A percentile compares a stretch with the other conserved stretches of the same genome.
phyloP scores from a whole-genome alignment of 92 coral and sea anemone genomes.

The Montipora capitata region DNA sequence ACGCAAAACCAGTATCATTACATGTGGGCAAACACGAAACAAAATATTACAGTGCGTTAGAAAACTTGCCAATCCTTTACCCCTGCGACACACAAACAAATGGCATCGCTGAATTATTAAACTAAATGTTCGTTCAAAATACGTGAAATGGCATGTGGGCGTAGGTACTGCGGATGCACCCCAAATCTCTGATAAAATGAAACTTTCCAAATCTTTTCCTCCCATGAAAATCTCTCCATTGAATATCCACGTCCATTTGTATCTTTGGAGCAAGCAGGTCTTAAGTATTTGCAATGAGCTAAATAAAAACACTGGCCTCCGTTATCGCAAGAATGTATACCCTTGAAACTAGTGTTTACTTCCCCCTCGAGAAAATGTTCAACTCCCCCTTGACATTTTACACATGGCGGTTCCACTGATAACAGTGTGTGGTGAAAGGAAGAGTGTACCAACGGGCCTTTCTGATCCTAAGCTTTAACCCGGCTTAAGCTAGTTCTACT shows the following conservation, averaged over 20 bases:
- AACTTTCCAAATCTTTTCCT: neutral
- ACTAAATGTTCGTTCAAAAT: neutral
- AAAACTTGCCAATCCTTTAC: neutral
- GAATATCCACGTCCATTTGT: too few relatives aligned
- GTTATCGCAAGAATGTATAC: too few relatives aligned
- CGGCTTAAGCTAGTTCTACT: neutral
- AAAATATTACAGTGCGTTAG: neutral
- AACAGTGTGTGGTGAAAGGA: neutral
- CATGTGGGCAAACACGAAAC: neutral
- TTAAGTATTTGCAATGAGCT: too few relatives aligned
- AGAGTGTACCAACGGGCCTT: neutral
- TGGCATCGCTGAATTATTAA: neutral
- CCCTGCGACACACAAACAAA: neutral
- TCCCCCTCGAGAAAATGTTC: too few relatives aligned
- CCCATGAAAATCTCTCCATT: neutral
- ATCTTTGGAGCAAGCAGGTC: too few relatives aligned
- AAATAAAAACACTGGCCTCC: too few relatives aligned
- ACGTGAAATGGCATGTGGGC: constrained; percentile 2
- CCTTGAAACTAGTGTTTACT: too few relatives aligned
- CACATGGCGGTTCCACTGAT: neutral
- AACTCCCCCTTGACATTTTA: too few relatives aligned
- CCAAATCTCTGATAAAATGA: neutral
- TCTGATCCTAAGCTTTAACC: neutral
- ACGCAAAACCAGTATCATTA: neutral
- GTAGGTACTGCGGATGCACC: neutral